Evolutionary conservation across 1,140 invertebrate genomes (phyloP), one percentile per base, ranked within the genome.

Genomic region (Paraescarpia echinospica): DNA sequence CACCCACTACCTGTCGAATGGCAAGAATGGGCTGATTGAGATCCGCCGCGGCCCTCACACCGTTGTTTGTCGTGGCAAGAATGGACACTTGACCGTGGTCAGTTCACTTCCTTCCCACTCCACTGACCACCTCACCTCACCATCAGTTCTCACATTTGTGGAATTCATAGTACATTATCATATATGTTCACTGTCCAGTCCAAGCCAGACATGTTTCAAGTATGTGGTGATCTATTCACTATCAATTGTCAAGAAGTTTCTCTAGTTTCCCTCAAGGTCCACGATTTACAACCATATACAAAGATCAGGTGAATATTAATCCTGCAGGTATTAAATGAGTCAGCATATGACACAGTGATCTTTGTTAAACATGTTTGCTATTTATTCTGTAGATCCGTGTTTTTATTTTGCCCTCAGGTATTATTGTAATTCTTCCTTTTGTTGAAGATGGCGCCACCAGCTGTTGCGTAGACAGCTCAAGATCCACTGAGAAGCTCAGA

Each of bases 11-110:
- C 96, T 98, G 96, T 97, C 94, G 77, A 95, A 97, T 96, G 98
- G 98, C 94, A 98, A 98, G 95, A 97, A 97, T 94, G 97, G 97
- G 88, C 97, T 97, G 59, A 97, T 98, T 93, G 98, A 98, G 95
- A 97, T 98, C 92, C 97, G 97, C 18, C 95, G 97, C 97, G 94
- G 98, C 97, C 92, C 96, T 95, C 97, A 97, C 94, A 97, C 97
- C 94, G 96, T 96, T 93, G 98, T 98, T 94, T 97, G 97, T 93
- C 98, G 97, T 96, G 97, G 97, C 95, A 98, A 98, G 96, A 98
- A 97, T 95, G 98, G 98, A 92, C 97, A 98, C 96, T 96, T 98
- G 92, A 97, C 98, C 95, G 98, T 98, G 96, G 98, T 98, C 93
- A 93, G 94, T 95, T 93, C 89, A 92, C 27, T 41, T 12, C 4